Percentiles rank a stretch among this genome's conserved stretches.
phyloP scores from a whole-genome alignment of 2,113 vertebrate genomes.

The Geococcyx californianus region DNA sequence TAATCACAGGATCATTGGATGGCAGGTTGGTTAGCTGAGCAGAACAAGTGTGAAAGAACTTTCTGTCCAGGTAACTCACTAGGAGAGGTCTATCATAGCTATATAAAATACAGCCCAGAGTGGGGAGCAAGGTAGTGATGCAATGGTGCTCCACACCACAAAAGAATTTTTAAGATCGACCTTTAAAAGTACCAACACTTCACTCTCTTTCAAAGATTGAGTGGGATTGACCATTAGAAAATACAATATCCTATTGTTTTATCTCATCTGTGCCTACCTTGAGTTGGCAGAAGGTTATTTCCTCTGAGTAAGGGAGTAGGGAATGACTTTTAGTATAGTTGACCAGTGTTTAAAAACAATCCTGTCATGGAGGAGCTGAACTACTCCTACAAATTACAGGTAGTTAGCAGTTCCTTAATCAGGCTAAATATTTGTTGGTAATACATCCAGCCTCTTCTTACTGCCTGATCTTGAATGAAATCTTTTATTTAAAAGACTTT shows the following conservation, averaged over 20 bases:
- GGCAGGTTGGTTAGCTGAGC: neutral
- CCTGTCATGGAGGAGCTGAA: neutral
- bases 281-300: neutral
- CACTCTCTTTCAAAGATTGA: neutral
- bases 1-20: neutral
- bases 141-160: neutral
- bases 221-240: neutral
- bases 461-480: neutral
- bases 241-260: neutral
- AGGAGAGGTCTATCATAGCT: neutral
- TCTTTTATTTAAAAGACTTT: neutral
- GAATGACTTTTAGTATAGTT: neutral
- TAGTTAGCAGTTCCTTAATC: neutral
- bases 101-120: neutral
- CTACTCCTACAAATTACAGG: neutral
- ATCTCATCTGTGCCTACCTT: neutral
- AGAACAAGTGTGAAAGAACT: neutral
- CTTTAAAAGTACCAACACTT: neutral
- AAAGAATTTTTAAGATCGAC: neutral
- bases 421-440: neutral
- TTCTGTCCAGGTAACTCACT: neutral
- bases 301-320: neutral
- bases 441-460: neutral
- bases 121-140: neutral
- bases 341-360: neutral